These are phyloP conservation scores for Cherax quadricarinatus DNA, from an alignment of 1,140 invertebrate genomes.

Conservation along the genomic window DNA sequence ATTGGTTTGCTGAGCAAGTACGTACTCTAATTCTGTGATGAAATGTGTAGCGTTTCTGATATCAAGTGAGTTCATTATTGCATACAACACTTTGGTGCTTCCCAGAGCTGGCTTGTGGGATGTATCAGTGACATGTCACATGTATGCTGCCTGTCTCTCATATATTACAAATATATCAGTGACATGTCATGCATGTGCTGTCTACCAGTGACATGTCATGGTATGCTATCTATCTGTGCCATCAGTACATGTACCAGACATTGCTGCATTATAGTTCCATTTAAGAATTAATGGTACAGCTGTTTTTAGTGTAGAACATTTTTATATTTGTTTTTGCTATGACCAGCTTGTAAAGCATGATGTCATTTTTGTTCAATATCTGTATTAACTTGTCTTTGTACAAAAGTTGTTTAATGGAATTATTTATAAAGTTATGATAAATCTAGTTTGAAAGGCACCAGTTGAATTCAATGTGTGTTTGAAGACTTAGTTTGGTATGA, in stretches of 20 bases:
- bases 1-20: not conserved
- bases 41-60: not conserved
- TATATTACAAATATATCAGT: no score
- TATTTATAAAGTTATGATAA: not conserved
- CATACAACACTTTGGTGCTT: constrained; percentile 15
- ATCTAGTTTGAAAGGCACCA: not conserved
- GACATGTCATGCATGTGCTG: not conserved
- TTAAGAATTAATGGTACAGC: not conserved
- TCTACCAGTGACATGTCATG: not conserved
- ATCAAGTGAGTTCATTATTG: not conserved
- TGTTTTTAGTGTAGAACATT: not conserved
- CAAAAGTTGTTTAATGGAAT: not conserved
- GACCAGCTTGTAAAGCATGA: not conserved
- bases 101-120: constrained; percentile 26
- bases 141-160: not conserved
- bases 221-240: not conserved
- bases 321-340: not conserved
- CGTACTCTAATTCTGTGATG: not conserved
- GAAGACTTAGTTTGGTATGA: not conserved
- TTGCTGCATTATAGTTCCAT: not conserved
- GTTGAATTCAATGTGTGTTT: not conserved
- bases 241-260: not conserved
- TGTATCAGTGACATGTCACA: not conserved
- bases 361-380: constrained; percentile 6
- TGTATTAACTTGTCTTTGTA: constrained; percentile 5